Conservation (phyloP, 2,797 vertebrate species). For the Kryptopterus vitreolus region DNA sequence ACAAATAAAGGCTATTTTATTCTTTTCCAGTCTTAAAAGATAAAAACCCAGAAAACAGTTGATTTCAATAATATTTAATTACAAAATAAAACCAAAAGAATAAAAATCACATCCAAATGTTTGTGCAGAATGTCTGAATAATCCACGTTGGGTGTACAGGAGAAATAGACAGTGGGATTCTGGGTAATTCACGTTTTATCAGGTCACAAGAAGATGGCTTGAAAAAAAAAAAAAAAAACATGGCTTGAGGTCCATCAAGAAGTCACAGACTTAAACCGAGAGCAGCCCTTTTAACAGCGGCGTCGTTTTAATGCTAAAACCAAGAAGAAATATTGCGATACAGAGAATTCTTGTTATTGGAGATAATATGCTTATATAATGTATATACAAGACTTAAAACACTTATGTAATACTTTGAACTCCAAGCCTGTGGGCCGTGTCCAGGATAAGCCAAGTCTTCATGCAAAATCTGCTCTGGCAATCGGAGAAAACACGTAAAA, state of each 20-base stretch:
- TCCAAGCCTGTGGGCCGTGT: neutral
- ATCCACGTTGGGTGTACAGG: neutral
- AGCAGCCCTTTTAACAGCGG: conserved; percentile 41
- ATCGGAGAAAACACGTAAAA: neutral
- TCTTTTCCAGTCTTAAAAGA: too few species aligned
- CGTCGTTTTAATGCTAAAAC: neutral
- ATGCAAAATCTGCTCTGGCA: neutral
- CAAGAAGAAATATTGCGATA: conserved; percentile 21
- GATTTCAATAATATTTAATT: conserved; percentile 53
- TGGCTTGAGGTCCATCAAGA: too few species aligned
- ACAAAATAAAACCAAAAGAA: conserved; percentile 48
- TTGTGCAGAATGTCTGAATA: neutral
- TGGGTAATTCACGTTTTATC: neutral
- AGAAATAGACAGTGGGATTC: neutral
- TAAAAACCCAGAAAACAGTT: neutral
- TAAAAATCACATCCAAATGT: conserved; percentile 34
- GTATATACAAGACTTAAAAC: conserved; percentile 32
- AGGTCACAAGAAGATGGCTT: neutral
- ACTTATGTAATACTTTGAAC: neutral
- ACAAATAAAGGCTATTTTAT: too few species aligned
- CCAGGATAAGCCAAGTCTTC: neutral
- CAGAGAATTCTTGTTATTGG: conserved; percentile 11
- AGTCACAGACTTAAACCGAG: too few species aligned
- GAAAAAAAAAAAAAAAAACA: neutral
- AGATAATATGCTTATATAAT: conserved; percentile 27